phyloP scores from a whole-genome alignment of 2,797 vertebrate species.

The Percopsis omiscomaycus region DNA sequence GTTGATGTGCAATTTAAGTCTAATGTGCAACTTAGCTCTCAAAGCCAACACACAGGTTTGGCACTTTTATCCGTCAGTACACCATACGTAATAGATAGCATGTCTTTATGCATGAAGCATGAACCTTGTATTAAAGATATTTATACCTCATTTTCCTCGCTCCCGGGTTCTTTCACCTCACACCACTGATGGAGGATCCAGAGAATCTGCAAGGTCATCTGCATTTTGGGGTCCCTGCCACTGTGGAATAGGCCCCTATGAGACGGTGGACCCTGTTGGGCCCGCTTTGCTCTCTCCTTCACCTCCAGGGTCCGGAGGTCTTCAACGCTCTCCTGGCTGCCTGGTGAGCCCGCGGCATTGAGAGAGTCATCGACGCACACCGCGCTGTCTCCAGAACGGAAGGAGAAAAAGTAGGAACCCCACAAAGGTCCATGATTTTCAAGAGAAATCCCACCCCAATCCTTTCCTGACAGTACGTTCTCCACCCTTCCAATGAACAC shows the following conservation, averaged over 20 bases:
- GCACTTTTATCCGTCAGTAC: neutral
- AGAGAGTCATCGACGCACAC: slow-evolving; percentile 1
- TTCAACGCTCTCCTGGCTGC: slow-evolving; percentile 40
- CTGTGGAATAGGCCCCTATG: slow-evolving; percentile 26
- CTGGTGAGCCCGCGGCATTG: slow-evolving; percentile 12
- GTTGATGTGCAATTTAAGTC: no score
- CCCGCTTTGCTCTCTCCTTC: slow-evolving; percentile 47
- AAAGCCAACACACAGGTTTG: neutral
- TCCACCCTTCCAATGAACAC: slow-evolving; percentile 83
- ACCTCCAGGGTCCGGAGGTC: slow-evolving; percentile 37
- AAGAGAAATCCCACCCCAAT: slow-evolving; percentile 12
- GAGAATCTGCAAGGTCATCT: slow-evolving; percentile 87
- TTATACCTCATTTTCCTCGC: slow-evolving; percentile 83
- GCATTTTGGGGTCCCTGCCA: slow-evolving; percentile 79
- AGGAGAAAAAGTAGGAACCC: slow-evolving; percentile 55
- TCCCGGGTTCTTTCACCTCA: slow-evolving; percentile 78
- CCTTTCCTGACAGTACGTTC: slow-evolving; percentile 55
- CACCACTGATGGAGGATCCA: slow-evolving; percentile 91
- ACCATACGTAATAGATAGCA: neutral
- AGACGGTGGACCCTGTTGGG: slow-evolving; percentile 10
- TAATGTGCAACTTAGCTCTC: neutral
- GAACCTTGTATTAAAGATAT: no score
- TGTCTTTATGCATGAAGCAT: no score
- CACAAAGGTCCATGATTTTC: slow-evolving; percentile 66
- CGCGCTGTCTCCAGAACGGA: slow-evolving; percentile 21